Conservation (phyloP, 1,140 invertebrate species). For the Drosophila sulfurigaster region DNA sequence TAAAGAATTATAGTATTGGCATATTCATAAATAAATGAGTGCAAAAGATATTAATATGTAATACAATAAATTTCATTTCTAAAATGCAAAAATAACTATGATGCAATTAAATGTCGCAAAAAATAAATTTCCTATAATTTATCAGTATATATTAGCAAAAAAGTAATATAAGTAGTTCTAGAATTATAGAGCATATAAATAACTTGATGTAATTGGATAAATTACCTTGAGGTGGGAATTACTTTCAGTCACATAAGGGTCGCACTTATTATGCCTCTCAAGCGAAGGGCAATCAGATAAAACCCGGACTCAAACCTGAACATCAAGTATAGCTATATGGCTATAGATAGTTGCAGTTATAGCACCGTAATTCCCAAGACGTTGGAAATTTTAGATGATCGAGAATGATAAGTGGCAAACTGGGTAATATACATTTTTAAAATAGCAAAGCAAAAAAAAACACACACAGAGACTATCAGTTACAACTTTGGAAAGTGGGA, state of each 20-base stretch:
- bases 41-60: too few species aligned
- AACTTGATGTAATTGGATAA: not conserved
- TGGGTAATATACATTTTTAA: slow-evolving; percentile 27
- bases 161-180: not conserved
- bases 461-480: slow-evolving; percentile 7
- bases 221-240: not conserved
- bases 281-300: not conserved
- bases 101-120: too few species aligned
- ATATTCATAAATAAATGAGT: too few species aligned
- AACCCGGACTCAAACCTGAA: slow-evolving; percentile 8
- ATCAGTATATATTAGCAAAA: too few species aligned
- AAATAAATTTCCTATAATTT: too few species aligned
- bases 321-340: slow-evolving; percentile 9
- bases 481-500: slow-evolving; percentile 26
- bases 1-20: too few species aligned
- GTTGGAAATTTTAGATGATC: slow-evolving; percentile 37
- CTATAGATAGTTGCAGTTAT: slow-evolving; percentile 8
- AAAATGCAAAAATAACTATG: too few species aligned
- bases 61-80: too few species aligned
- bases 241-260: slow-evolving; percentile 19
- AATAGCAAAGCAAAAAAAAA: not conserved
- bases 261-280: slow-evolving; percentile 7
- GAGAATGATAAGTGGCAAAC: slow-evolving; percentile 24
- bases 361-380: slow-evolving; percentile 31
- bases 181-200: not conserved